A percentile compares a stretch with the other conserved stretches of the same genome.
Conservation (phyloP, 2,888 invertebrate genomes). For the Abrostola triplasia region DNA sequence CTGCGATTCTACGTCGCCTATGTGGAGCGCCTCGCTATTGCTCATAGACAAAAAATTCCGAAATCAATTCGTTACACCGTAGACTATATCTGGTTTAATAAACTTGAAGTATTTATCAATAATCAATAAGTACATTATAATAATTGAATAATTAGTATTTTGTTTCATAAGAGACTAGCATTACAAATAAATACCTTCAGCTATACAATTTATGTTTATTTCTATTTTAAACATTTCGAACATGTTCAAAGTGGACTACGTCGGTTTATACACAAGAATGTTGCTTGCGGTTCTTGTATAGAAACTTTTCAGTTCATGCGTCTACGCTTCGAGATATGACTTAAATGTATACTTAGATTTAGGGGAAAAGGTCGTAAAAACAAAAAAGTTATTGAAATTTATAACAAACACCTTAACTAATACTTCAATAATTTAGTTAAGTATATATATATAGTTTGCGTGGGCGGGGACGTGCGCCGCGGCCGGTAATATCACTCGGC, state of each 20-base stretch:
- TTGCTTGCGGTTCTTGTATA: conserved; percentile 75
- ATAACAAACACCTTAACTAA: conserved; percentile 89
- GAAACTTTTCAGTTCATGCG: conserved; percentile 80
- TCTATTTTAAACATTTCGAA: conserved; percentile 87
- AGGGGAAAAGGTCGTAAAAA: conserved; percentile 87
- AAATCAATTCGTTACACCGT: conserved; percentile 87
- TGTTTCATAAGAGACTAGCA: conserved; percentile 89
- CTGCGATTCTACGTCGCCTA: conserved; percentile 86
- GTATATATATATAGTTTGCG: conserved; percentile 65
- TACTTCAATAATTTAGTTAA: conserved; percentile 86
- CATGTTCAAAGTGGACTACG: conserved; percentile 87
- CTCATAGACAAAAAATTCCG: conserved; percentile 84
- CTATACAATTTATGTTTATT: conserved; percentile 88
- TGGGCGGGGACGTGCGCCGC: conserved; percentile 63
- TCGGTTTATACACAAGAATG: conserved; percentile 80
- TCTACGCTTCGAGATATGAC: conserved; percentile 87
- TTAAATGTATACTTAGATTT: conserved; percentile 87
- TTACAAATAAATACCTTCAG: conserved; percentile 89
- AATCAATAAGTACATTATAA: conserved; percentile 89
- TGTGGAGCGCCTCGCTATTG: conserved; percentile 72
- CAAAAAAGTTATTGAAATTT: conserved; percentile 88
- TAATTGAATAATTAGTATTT: conserved; percentile 89
- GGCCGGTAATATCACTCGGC: conserved; percentile 62
- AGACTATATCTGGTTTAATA: conserved; percentile 87
- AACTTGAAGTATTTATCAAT: conserved; percentile 88